Evolutionary conservation across 1,140 invertebrate genomes (phyloP), one percentile per base, ranked within the genome.

Genomic region (Homarus americanus): DNA sequence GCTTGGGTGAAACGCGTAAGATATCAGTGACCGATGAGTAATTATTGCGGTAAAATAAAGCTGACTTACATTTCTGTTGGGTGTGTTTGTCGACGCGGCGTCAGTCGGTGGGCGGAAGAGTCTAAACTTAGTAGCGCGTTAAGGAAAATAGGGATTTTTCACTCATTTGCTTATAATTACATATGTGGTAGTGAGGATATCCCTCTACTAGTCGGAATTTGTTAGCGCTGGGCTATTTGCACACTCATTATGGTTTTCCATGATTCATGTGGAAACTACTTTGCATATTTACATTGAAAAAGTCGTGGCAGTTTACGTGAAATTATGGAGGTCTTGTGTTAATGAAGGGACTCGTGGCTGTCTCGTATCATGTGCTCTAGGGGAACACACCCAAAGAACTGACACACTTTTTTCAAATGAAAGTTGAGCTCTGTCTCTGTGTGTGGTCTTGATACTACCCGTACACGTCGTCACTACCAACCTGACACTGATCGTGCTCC

Each of bases 221-320:
- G 63, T 69, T 28, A 24, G n/a, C 9, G n/a, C 63, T 32, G 28
- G 0, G 63, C 28, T 28, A 69, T 69, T 32, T 32, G 10, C 28
- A 9, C n/a, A 32, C 63, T 69, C 63, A 32, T 69, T 69, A 32
- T 69, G 63, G 63, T 69, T 69, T 69, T 58, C 17, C 20, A 58
- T 58, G 53, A 58, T 58, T 58, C n/a, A 69, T 32, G 63, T 69
- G 63, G n/a, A 32, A 69, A 69, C 63, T 69, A 32, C n/a, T 69
- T 28, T 28, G 63, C 63, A 32, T 69, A 69, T 69, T 28, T 10
- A 32, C 63, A 32, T 28, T 69, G 9, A 28, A 69, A 32, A 5
- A 69, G 63, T 32, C 28, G 9, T 69, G 63, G 12, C 28, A 69
- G 63, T 69, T 49, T 69, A 32, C n/a, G 63, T 32, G 63, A 69